Percentiles rank a stretch among this genome's conserved stretches.
phyloP scores from a whole-genome alignment of 2,888 invertebrate species.

The Mellilla xanthometata region DNA sequence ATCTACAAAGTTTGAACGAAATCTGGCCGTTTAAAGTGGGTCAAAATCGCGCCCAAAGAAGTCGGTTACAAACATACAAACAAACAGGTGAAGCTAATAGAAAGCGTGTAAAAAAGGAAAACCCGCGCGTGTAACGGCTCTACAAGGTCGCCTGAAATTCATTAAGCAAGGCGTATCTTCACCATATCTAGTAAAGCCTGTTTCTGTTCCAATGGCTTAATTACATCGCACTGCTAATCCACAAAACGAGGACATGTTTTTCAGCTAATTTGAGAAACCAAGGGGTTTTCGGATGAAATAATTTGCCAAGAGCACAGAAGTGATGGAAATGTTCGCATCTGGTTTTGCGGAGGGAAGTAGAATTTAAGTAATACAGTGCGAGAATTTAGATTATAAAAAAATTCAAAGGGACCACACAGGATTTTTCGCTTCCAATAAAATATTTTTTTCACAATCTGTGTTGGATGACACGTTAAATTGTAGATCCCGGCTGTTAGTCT shows the following conservation, averaged over 20 bases:
- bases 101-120: too few relatives aligned
- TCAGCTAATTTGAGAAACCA: conserved; percentile 16
- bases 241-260: conserved; percentile 23
- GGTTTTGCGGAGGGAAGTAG: conserved; percentile 6
- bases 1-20: too few relatives aligned
- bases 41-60: too few relatives aligned
- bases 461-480: too few relatives aligned
- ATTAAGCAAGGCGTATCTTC: conserved; percentile 40
- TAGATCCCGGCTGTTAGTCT: too few relatives aligned
- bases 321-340: conserved; percentile 9
- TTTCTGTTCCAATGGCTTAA: conserved; percentile 28
- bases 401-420: too few relatives aligned
- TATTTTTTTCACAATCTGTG: too few relatives aligned
- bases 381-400: conserved; percentile 2
- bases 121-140: conserved; percentile 26
- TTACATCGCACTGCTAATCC: conserved; percentile 34
- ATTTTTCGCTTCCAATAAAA: too few relatives aligned
- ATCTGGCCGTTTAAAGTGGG: too few relatives aligned
- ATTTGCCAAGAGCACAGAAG: conserved; percentile 24
- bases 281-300: conserved; percentile 25
- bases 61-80: too few relatives aligned
- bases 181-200: conserved; percentile 39
- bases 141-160: conserved; percentile 35
- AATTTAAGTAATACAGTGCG: conserved; percentile 9
- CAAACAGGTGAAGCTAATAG: too few relatives aligned